A percentile compares a stretch with the other conserved stretches of the same genome.
Conservation (phyloP, 2,888 invertebrate genomes). For the Tanypteryx hageni region DNA sequence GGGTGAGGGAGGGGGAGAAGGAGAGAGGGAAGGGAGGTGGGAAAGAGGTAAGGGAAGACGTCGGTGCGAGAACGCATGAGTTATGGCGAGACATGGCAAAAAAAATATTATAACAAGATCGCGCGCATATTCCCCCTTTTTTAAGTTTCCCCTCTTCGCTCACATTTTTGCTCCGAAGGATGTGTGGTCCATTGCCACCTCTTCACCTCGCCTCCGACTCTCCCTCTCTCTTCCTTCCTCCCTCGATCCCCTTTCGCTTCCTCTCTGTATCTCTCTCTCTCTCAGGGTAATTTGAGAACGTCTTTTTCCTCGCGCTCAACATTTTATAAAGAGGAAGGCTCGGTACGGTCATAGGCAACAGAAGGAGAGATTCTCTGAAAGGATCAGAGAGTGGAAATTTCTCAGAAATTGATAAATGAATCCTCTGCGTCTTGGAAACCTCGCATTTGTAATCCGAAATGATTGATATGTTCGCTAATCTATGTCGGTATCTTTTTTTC, state of each 20-base stretch:
- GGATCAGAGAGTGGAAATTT: not conserved
- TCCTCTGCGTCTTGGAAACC: not conserved
- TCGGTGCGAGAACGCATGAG: conserved; percentile 65
- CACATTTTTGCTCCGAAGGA: not conserved
- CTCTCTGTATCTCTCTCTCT: no score
- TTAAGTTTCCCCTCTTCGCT: not conserved
- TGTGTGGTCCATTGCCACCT: not conserved
- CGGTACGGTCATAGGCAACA: no score
- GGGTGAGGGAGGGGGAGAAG: not conserved
- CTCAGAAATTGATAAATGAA: not conserved
- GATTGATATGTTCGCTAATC: not conserved
- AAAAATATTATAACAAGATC: conserved; percentile 20
- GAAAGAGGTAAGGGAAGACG: conserved; percentile 59
- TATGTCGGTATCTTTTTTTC: no score
- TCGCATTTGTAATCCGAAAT: not conserved
- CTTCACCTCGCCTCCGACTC: not conserved
- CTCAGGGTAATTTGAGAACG: no score
- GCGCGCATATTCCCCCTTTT: not conserved
- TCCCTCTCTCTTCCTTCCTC: not conserved
- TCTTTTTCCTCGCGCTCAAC: no score
- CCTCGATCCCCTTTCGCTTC: not conserved
- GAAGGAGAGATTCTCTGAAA: no score
- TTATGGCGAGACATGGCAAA: not conserved
- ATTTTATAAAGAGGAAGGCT: no score
- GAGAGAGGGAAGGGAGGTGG: conserved; percentile 61